A percentile compares a stretch with the other conserved stretches of the same genome.
These are phyloP conservation scores for Drosophila kuntzei DNA, from an alignment of 2,888 invertebrate species.

Conservation along the genomic window DNA sequence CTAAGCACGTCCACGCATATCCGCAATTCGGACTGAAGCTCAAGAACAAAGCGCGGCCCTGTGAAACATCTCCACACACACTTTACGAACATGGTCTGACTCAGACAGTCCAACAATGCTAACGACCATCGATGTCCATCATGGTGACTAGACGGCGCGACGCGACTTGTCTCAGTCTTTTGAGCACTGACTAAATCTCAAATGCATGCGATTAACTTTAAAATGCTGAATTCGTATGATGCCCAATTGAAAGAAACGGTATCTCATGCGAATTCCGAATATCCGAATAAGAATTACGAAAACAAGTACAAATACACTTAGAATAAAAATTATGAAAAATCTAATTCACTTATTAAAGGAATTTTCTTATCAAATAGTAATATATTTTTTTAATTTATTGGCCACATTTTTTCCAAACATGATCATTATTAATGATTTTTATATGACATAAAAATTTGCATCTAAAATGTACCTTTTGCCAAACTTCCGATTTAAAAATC, in stretches of 20 bases:
- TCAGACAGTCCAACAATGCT: conserved; percentile 28
- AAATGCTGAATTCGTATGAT: conserved; percentile 33
- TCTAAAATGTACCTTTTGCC: no score
- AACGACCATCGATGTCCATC: conserved; percentile 51
- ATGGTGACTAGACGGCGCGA: conserved; percentile 24
- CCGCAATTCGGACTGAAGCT: conserved; percentile 68
- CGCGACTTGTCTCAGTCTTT: conserved; percentile 20
- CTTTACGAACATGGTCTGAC: conserved; percentile 1
- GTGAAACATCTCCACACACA: conserved; percentile 19
- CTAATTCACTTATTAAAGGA: neutral
- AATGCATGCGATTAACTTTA: conserved; percentile 41
- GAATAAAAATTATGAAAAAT: neutral
- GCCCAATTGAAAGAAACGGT: conserved; percentile 7
- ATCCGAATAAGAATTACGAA: neutral
- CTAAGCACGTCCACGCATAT: conserved; percentile 68
- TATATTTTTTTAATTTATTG: neutral
- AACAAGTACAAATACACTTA: neutral
- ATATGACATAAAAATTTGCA: no score
- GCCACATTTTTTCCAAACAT: no score
- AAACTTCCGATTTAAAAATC: no score
- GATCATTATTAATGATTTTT: no score
- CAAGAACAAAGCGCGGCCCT: conserved; percentile 68
- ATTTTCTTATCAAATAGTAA: neutral
- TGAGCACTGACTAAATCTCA: conserved; percentile 29
- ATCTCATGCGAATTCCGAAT: neutral